Conservation (phyloP, 2,113 vertebrate species). For the Canis aureus region DNA sequence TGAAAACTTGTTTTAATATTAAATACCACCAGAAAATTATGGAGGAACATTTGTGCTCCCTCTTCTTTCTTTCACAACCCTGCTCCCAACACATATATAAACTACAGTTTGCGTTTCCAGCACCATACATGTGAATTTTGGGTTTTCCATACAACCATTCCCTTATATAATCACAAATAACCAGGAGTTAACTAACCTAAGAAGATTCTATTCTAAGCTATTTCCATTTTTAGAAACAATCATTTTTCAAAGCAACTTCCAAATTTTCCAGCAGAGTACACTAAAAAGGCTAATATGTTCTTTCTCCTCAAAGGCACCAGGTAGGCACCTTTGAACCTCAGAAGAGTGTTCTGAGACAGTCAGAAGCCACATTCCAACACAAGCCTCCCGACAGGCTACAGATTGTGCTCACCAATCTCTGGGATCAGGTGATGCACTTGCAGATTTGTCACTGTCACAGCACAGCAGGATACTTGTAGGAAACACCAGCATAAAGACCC, state of each 20-base stretch:
- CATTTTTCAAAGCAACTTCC: constrained; percentile 35
- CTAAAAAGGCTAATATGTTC: background rate
- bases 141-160: background rate
- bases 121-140: background rate
- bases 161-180: background rate
- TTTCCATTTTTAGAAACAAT: constrained; percentile 57
- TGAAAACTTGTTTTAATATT: constrained; percentile 19
- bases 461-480: background rate
- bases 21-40: background rate
- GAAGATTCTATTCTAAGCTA: background rate
- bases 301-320: constrained; percentile 16
- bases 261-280: background rate
- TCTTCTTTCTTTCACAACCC: background rate
- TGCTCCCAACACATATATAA: background rate
- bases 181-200: background rate
- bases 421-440: background rate
- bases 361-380: background rate
- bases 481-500: background rate
- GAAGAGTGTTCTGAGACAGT: background rate
- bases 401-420: background rate
- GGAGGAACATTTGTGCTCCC: background rate
- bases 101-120: background rate
- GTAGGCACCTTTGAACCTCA: background rate
- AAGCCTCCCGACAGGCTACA: background rate
- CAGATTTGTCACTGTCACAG: background rate